Conservation (phyloP, 2,113 vertebrate genomes). For the Indicator maculatus region DNA sequence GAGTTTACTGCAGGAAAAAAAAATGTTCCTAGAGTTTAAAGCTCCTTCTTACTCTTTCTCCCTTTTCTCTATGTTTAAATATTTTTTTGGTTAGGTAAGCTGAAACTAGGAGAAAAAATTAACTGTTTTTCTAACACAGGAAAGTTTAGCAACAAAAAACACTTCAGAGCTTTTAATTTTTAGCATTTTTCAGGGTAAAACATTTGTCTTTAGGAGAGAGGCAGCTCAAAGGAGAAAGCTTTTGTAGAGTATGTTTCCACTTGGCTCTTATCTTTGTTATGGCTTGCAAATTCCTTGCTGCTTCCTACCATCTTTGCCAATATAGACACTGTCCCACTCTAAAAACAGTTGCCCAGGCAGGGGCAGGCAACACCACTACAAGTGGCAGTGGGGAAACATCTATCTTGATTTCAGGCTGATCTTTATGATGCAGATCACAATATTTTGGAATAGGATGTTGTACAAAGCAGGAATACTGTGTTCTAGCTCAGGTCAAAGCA, state of each 20-base stretch:
- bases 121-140: neutral
- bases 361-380: neutral
- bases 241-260: neutral
- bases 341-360: neutral
- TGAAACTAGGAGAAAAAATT: neutral
- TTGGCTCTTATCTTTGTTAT: neutral
- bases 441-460: neutral
- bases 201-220: neutral
- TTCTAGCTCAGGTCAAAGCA: neutral
- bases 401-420: neutral
- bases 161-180: neutral
- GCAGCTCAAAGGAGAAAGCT: neutral
- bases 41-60: neutral
- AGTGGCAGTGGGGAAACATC: neutral
- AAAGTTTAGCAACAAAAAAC: neutral
- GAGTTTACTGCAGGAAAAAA: slow-evolving; percentile 20
- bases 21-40: neutral
- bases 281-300: neutral
- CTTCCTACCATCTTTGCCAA: neutral
- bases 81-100: neutral
- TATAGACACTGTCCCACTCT: neutral
- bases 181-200: neutral
- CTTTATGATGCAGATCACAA: neutral
- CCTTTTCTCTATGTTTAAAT: neutral
- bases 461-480: neutral